Evolutionary conservation across 1,140 invertebrate genomes (phyloP).

Genomic region (Aphelinus atriplicis): DNA sequence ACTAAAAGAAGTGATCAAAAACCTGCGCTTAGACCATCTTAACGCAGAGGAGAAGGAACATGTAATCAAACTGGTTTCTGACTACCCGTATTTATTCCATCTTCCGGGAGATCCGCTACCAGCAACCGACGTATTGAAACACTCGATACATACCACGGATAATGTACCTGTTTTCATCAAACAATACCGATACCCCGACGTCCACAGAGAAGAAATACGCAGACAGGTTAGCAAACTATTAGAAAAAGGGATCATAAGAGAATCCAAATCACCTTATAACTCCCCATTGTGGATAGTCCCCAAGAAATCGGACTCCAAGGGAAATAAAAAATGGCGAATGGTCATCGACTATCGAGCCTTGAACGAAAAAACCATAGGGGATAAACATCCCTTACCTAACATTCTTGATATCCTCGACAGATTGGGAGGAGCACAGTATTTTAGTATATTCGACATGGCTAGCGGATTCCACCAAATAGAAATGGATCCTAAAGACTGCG

Average conservation of each 20-base stretch:
- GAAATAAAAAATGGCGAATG: slow-evolving; percentile 10
- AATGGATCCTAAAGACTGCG: neutral
- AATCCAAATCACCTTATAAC: slow-evolving; percentile 30
- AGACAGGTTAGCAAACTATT: slow-evolving; percentile 46
- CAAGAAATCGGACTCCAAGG: slow-evolving; percentile 41
- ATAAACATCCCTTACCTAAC: slow-evolving; percentile 68
- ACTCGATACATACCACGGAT: slow-evolving; percentile 42
- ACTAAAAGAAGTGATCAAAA: neutral
- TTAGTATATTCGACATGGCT: slow-evolving; percentile 61
- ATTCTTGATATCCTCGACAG: slow-evolving; percentile 58
- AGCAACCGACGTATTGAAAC: slow-evolving; percentile 1
- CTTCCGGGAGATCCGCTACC: neutral
- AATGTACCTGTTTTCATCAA: slow-evolving; percentile 34
- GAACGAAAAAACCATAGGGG: slow-evolving; percentile 59
- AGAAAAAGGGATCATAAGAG: slow-evolving; percentile 48
- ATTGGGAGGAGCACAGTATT: slow-evolving; percentile 50
- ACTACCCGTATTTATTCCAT: slow-evolving; percentile 16
- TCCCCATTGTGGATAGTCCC: slow-evolving; percentile 43
- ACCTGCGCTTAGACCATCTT: neutral
- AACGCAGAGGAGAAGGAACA: slow-evolving; percentile 16
- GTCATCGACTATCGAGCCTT: slow-evolving; percentile 51
- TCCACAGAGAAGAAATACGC: slow-evolving; percentile 41
- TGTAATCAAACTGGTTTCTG: neutral
- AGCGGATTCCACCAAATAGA: slow-evolving; percentile 65
- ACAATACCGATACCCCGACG: slow-evolving; percentile 41